Percentiles rank a stretch among this genome's conserved stretches.
phyloP scores from a whole-genome alignment of 2,888 invertebrate genomes.

The Rotaria socialis region DNA sequence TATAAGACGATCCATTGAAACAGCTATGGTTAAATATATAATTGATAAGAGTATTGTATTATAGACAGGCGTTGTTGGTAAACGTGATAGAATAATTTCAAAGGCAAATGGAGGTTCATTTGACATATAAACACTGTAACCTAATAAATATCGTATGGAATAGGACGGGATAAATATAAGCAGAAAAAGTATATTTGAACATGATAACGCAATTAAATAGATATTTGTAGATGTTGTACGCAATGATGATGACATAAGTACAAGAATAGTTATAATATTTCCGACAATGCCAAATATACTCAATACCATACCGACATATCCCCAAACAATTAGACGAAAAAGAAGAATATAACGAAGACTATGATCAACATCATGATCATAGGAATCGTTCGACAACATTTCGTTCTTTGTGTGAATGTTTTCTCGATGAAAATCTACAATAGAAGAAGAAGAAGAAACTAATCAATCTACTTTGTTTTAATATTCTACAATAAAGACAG shows the following conservation, averaged over 20 bases:
- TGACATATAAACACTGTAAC: neutral
- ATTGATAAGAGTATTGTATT: slow-evolving; percentile 9
- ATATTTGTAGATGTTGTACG: slow-evolving; percentile 10
- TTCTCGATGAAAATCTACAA: neutral
- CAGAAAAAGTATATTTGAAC: slow-evolving; percentile 8
- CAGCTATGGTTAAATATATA: neutral
- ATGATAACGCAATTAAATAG: neutral
- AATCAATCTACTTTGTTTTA: neutral
- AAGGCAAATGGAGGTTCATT: neutral
- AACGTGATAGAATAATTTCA: neutral
- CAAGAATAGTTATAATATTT: neutral
- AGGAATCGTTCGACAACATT: neutral
- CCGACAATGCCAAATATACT: neutral
- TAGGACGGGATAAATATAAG: neutral
- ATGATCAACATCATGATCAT: neutral
- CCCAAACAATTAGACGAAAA: slow-evolving; percentile 13
- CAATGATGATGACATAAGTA: neutral
- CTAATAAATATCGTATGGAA: neutral
- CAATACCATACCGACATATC: neutral
- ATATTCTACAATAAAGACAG: neutral
- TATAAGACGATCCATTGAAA: neutral
- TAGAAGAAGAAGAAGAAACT: neutral
- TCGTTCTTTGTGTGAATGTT: too few relatives aligned
- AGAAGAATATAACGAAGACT: neutral
- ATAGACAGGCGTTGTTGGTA: neutral